Evolutionary conservation across 2,888 invertebrate genomes (phyloP).

Genomic region (Spilarctia lutea): DNA sequence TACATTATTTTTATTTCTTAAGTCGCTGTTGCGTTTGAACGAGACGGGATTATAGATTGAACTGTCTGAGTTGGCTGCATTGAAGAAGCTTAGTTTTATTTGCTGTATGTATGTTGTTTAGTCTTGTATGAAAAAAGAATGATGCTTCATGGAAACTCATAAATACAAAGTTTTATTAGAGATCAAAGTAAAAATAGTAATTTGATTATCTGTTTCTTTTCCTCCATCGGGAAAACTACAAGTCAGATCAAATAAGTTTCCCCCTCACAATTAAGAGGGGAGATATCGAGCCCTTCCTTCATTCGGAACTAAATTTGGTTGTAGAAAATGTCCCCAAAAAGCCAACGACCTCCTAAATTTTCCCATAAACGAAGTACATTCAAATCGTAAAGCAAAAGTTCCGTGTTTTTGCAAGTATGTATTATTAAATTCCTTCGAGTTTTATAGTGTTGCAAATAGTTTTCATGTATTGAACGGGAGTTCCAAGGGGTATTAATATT

Average conservation of each 20-base stretch:
- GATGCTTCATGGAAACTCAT: background rate
- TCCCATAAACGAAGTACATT: conserved; percentile 27
- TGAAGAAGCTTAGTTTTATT: background rate
- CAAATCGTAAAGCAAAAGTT: conserved; percentile 32
- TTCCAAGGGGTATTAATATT: background rate
- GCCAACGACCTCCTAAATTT: conserved; percentile 35
- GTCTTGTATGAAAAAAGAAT: background rate
- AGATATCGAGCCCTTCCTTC: background rate
- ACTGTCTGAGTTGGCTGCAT: background rate
- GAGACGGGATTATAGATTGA: conserved; percentile 39
- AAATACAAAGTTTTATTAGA: background rate
- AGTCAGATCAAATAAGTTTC: conserved; percentile 9
- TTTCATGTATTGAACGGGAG: conserved; percentile 17
- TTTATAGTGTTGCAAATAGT: conserved; percentile 24
- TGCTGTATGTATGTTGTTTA: background rate
- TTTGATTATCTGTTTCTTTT: background rate
- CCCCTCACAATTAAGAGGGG: conserved; percentile 5
- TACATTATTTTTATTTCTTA: conserved; percentile 25
- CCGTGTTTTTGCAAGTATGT: conserved; percentile 24
- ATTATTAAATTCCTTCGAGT: conserved; percentile 41
- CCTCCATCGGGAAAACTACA: background rate
- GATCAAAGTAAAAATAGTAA: background rate
- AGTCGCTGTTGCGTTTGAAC: conserved; percentile 26
- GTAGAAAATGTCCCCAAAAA: conserved; percentile 22
- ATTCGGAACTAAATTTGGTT: conserved; percentile 3